Conservation (phyloP, 2,888 invertebrate genomes). For the Drosophila anceps region DNA sequence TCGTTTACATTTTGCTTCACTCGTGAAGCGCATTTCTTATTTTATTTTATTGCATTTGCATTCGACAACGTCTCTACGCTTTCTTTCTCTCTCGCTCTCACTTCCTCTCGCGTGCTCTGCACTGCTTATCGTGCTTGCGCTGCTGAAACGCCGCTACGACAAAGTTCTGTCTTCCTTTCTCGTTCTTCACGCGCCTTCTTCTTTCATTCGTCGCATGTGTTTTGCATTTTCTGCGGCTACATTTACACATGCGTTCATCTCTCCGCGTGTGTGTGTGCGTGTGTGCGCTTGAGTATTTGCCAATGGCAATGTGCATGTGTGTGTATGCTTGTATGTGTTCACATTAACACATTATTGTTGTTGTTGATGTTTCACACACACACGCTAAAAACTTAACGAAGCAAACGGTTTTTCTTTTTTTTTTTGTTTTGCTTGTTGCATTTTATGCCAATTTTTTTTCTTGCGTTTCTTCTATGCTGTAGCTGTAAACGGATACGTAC, state of each 20-base stretch:
- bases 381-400: conserved; percentile 79
- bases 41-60: conserved; percentile 64
- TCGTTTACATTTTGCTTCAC: conserved; percentile 35
- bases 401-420: conserved; percentile 74
- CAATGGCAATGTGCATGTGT: conserved; percentile 41
- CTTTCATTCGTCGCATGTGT: conserved; percentile 59
- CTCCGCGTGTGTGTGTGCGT: conserved; percentile 6
- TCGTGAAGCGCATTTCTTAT: conserved; percentile 37
- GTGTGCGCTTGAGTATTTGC: conserved; percentile 40
- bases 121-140: conserved; percentile 10
- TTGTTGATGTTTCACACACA: conserved; percentile 58
- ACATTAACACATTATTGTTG: conserved; percentile 72
- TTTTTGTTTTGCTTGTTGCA: conserved; percentile 65
- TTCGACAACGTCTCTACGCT: conserved; percentile 41
- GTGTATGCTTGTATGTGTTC: conserved; percentile 36
- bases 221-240: conserved; percentile 64
- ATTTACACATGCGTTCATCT: conserved; percentile 34
- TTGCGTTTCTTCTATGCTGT: conserved; percentile 5
- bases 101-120: background rate
- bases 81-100: background rate
- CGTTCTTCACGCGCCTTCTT: background rate
- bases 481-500: background rate
- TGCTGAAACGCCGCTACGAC: conserved; percentile 46
- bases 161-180: conserved; percentile 35
- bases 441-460: conserved; percentile 62